These are phyloP conservation scores for Eubasilissa splendida DNA, from an alignment of 2,888 invertebrate species.

Conservation along the genomic window DNA sequence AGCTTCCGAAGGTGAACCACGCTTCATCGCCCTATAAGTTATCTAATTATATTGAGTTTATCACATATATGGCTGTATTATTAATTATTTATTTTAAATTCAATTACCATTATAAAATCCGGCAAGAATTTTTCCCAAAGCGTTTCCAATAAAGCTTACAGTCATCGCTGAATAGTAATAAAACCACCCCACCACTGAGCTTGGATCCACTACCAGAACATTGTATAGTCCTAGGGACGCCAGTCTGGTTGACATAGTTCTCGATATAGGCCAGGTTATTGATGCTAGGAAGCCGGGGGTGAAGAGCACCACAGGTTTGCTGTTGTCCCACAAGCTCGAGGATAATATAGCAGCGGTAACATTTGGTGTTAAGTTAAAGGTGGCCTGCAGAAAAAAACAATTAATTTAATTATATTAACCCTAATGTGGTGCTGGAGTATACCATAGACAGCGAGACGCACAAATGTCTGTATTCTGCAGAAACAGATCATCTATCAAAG, in stretches of 20 bases:
- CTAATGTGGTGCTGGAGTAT: too few species aligned
- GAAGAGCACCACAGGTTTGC: conserved; percentile 41
- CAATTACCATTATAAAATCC: conserved; percentile 59
- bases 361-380: conserved; percentile 21
- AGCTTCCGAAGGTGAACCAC: too few species aligned
- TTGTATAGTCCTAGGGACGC: conserved; percentile 50
- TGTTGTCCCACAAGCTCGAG: conserved; percentile 22
- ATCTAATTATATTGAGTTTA: too few species aligned
- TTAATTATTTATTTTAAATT: not conserved
- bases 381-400: not conserved
- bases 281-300: conserved; percentile 46
- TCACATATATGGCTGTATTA: too few species aligned
- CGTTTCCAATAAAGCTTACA: conserved; percentile 66
- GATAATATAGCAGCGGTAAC: not conserved
- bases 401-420: too few species aligned
- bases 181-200: conserved; percentile 65
- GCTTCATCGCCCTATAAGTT: too few species aligned
- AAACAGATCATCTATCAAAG: too few species aligned
- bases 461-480: too few species aligned
- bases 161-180: conserved; percentile 67
- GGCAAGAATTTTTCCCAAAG: conserved; percentile 64
- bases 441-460: too few species aligned
- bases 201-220: conserved; percentile 67
- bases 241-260: conserved; percentile 12
- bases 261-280: conserved; percentile 16